A percentile compares a stretch with the other conserved stretches of the same genome.
Evolutionary conservation across 92 coral and sea anemone species (phyloP).

Genomic region (Metridium senile): DNA sequence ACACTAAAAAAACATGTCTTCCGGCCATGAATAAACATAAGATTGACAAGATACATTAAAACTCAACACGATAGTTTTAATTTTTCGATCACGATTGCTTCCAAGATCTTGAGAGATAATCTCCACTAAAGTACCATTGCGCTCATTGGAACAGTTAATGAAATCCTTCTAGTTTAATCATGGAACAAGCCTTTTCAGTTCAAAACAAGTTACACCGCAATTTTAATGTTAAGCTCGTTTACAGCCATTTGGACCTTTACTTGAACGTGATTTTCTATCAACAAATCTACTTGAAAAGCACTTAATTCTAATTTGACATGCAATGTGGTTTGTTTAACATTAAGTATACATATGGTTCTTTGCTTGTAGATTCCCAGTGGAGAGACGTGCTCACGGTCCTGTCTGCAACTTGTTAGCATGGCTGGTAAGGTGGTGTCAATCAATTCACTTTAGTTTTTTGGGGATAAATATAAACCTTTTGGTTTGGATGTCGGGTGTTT

Average conservation of each 20-base stretch:
- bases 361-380: slow-evolving; percentile 5
- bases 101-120: neutral
- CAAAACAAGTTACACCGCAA: too few relatives aligned
- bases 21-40: too few relatives aligned
- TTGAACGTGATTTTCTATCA: neutral
- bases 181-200: too few relatives aligned
- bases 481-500: too few relatives aligned
- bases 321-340: neutral
- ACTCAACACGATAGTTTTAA: neutral
- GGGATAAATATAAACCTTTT: too few relatives aligned
- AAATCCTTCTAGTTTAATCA: neutral
- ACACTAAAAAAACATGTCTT: too few relatives aligned
- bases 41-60: too few relatives aligned
- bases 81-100: neutral
- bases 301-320: neutral
- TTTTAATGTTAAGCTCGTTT: too few relatives aligned
- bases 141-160: neutral
- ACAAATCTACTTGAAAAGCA: slow-evolving; percentile 1
- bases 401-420: neutral
- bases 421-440: neutral
- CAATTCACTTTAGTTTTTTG: too few relatives aligned
- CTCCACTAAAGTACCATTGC: neutral
- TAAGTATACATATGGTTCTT: neutral
- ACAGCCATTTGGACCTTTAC: neutral
- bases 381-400: neutral